Percentiles rank a stretch among this genome's conserved stretches.
These are phyloP conservation scores for Porites divaricata DNA, from an alignment of 92 coral and sea anemone genomes.

Conservation along the genomic window DNA sequence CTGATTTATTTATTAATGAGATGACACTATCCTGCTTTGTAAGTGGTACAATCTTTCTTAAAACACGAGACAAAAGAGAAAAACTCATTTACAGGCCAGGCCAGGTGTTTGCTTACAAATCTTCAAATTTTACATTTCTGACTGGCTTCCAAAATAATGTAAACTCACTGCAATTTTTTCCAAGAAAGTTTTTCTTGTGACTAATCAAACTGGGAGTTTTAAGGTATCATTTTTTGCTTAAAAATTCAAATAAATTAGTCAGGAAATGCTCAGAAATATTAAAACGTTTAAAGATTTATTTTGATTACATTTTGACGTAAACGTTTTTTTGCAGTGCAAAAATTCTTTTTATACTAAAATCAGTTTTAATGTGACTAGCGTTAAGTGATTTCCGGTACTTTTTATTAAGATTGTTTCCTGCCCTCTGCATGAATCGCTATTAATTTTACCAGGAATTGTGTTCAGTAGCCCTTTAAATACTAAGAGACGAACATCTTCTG, in stretches of 20 bases:
- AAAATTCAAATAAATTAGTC: background rate
- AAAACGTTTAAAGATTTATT: background rate
- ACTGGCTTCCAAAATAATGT: background rate
- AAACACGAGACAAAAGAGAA: conserved; percentile 1
- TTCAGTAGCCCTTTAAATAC: too few relatives aligned
- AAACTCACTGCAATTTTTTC: background rate
- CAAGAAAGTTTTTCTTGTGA: background rate
- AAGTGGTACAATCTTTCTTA: background rate
- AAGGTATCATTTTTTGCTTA: background rate
- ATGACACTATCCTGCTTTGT: conserved; percentile 1
- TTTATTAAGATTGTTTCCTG: too few relatives aligned
- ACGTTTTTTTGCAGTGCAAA: too few relatives aligned
- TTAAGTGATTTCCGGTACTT: too few relatives aligned
- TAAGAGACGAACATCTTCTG: too few relatives aligned
- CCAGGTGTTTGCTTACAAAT: background rate
- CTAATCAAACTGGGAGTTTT: background rate
- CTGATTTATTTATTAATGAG: conserved; percentile 9
- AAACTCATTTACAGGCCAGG: background rate
- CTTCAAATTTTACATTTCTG: background rate
- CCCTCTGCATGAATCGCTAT: too few relatives aligned
- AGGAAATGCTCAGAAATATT: background rate
- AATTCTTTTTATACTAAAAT: background rate
- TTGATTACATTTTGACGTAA: background rate
- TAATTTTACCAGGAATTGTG: too few relatives aligned
- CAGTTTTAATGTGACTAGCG: too few relatives aligned